Evolutionary conservation across 1,140 invertebrate species (phyloP).

Genomic region (Cryptotermes secundus): DNA sequence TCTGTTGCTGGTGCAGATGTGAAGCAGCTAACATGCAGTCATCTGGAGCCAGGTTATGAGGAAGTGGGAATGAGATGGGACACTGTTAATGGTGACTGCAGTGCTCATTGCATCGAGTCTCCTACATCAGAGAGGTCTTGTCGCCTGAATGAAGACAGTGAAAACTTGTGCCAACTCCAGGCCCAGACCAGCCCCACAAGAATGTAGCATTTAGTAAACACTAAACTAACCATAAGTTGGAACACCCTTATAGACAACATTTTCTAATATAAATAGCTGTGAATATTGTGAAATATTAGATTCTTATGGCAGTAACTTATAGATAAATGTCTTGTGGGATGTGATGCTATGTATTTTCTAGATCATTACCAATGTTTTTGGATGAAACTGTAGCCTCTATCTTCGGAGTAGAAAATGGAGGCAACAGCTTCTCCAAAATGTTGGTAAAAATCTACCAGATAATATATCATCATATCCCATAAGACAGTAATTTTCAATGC

Average conservation of each 20-base stretch:
- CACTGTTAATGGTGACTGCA: neutral
- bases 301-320: too few species aligned
- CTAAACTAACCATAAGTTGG: neutral
- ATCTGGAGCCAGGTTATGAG: conserved; percentile 28
- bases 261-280: neutral
- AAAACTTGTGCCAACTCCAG: neutral
- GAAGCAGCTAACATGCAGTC: neutral
- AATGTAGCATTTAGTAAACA: conserved; percentile 18
- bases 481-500: too few species aligned
- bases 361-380: too few species aligned
- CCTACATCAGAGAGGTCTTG: neutral
- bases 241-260: neutral
- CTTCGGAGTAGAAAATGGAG: too few species aligned
- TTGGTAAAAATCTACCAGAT: too few species aligned
- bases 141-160: neutral
- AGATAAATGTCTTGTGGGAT: neutral
- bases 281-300: neutral
- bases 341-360: neutral
- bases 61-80: conserved; percentile 25
- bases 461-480: too few species aligned
- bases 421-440: too few species aligned
- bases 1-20: neutral
- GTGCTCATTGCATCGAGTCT: neutral
- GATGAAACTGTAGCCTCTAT: too few species aligned
- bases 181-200: neutral